These are phyloP conservation scores for Coecobrya sp. DNA, from an alignment of 2,888 invertebrate species.

Conservation along the genomic window DNA sequence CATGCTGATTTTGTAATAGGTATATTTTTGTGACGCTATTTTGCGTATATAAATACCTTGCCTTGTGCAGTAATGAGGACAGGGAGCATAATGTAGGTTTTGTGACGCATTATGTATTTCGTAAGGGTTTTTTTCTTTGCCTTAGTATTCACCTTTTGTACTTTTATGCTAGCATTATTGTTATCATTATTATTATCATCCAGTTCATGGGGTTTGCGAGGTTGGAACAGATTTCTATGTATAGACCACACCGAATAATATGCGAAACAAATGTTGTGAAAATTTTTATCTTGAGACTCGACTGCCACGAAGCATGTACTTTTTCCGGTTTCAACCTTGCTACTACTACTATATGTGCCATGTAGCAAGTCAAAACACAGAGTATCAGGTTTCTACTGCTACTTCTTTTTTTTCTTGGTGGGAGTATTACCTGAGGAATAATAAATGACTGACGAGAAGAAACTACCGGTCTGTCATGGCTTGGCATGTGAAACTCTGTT, in stretches of 20 bases:
- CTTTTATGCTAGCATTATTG: background rate
- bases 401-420: background rate
- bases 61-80: background rate
- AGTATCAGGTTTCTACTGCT: background rate
- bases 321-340: constrained; percentile 33
- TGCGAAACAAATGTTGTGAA: background rate
- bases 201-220: background rate
- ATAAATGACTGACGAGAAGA: background rate
- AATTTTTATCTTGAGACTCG: background rate
- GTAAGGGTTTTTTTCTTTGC: background rate
- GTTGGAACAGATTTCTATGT: background rate
- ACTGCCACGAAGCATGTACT: background rate
- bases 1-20: no score
- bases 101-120: constrained; percentile 24
- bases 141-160: background rate
- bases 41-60: no score
- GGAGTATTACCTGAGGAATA: background rate
- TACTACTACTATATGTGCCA: no score
- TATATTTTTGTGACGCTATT: background rate
- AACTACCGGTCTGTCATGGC: background rate
- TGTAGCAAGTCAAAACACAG: background rate
- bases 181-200: background rate
- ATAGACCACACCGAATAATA: background rate
- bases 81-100: background rate
- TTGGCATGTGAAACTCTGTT: no score